Conservation (phyloP, 2,888 invertebrate genomes). For the Drosophila falleni region DNA sequence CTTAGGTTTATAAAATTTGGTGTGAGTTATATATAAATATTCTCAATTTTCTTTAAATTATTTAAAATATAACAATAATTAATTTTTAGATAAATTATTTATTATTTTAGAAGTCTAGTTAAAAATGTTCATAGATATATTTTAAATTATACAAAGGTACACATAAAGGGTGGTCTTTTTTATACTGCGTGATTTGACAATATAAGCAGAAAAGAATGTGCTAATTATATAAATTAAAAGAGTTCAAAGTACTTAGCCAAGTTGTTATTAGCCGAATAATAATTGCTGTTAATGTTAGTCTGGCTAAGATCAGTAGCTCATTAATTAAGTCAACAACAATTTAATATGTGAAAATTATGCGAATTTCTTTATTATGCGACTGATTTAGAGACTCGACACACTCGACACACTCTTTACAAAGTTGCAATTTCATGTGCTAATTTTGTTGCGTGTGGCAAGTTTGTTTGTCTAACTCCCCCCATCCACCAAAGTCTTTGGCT, state of each 20-base stretch:
- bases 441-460: constrained; percentile 70
- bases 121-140: no score
- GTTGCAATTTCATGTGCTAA: constrained; percentile 58
- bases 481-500: constrained; percentile 3
- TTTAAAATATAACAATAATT: no score
- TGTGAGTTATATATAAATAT: no score
- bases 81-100: no score
- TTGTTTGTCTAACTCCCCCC: constrained; percentile 28
- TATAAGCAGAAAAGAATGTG: constrained; percentile 68
- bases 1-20: not conserved
- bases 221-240: constrained; percentile 59
- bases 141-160: not conserved
- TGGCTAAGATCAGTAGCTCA: constrained; percentile 34
- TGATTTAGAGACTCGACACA: constrained; percentile 16
- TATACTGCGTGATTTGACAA: constrained; percentile 50
- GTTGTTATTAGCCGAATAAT: constrained; percentile 51
- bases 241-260: constrained; percentile 40
- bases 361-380: constrained; percentile 45
- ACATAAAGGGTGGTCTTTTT: constrained; percentile 18
- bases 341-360: constrained; percentile 63
- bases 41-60: no score
- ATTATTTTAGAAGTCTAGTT: no score
- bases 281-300: constrained; percentile 64
- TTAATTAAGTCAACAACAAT: constrained; percentile 54
- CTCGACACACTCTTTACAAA: constrained; percentile 17